Conservation (phyloP, 2,797 vertebrate species). For the Scleropages formosus region DNA sequence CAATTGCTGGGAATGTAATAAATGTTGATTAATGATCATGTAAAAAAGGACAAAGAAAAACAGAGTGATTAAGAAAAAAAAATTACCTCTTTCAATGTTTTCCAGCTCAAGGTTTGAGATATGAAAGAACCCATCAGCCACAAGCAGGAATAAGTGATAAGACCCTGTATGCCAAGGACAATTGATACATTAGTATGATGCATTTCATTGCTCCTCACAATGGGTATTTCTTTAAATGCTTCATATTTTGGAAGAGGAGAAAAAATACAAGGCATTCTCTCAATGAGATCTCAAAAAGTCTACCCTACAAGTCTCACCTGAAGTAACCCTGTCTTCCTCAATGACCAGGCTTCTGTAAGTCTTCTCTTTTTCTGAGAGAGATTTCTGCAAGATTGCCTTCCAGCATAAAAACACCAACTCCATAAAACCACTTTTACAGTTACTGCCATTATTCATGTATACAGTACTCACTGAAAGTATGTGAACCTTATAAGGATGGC, state of each 20-base stretch:
- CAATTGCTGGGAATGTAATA: constrained; percentile 67
- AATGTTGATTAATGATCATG: neutral
- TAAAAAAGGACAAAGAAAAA: neutral
- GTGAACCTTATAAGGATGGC: too few species aligned
- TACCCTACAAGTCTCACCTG: too few species aligned
- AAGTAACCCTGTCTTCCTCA: constrained; percentile 65
- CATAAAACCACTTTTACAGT: neutral
- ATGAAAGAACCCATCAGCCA: constrained; percentile 80
- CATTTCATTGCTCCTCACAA: too few species aligned
- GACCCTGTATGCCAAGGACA: constrained; percentile 64
- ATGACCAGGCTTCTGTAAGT: constrained; percentile 75
- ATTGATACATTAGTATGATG: constrained; percentile 3
- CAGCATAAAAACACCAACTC: constrained; percentile 28
- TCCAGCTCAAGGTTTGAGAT: constrained; percentile 80
- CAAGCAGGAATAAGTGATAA: constrained; percentile 80
- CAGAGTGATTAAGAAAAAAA: neutral
- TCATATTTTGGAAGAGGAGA: too few species aligned
- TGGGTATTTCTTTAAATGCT: too few species aligned
- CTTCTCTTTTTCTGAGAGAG: constrained; percentile 54
- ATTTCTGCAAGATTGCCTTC: constrained; percentile 72
- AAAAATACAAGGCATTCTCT: neutral
- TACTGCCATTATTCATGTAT: neutral
- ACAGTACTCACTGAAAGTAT: too few species aligned
- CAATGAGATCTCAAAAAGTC: neutral
- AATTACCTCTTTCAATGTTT: constrained; percentile 80